A percentile compares a stretch with the other conserved stretches of the same genome.
Conservation (phyloP, 2,113 vertebrate genomes). For the Bufo bufo region DNA sequence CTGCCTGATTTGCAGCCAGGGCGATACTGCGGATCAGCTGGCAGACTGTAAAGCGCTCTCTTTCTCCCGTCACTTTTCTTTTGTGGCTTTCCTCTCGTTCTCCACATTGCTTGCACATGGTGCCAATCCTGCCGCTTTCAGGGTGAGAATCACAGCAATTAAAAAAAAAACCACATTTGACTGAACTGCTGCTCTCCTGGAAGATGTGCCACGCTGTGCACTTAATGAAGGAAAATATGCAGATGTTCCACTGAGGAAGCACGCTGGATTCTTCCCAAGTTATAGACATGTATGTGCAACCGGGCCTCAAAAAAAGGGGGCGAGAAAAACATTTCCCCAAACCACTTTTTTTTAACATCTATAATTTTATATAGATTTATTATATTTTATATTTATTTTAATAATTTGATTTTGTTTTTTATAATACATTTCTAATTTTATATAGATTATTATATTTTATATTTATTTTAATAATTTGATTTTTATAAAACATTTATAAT, state of each 20-base stretch:
- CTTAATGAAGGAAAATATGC: conserved; percentile 22
- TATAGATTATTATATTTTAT: too few relatives aligned
- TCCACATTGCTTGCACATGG: not conserved
- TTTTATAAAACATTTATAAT: too few relatives aligned
- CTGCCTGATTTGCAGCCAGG: conserved; percentile 9
- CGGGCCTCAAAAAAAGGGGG: not conserved
- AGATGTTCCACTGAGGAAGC: not conserved
- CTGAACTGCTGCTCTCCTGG: not conserved
- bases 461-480: too few relatives aligned
- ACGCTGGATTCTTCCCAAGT: not conserved
- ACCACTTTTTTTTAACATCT: too few relatives aligned
- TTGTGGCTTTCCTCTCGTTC: not conserved
- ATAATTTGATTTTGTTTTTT: too few relatives aligned
- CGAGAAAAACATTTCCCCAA: not conserved
- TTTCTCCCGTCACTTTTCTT: not conserved
- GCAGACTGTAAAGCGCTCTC: not conserved
- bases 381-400: too few relatives aligned
- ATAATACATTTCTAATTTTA: too few relatives aligned
- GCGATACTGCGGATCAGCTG: conserved; percentile 11
- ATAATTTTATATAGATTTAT: too few relatives aligned
- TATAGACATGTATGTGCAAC: not conserved
- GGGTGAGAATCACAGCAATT: conserved; percentile 21
- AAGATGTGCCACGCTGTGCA: not conserved
- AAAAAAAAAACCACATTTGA: not conserved
- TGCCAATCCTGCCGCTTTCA: not conserved